Base-by-base conservation (phyloP, 2,888 invertebrate genomes). In the Gerris lacustris region DNA sequence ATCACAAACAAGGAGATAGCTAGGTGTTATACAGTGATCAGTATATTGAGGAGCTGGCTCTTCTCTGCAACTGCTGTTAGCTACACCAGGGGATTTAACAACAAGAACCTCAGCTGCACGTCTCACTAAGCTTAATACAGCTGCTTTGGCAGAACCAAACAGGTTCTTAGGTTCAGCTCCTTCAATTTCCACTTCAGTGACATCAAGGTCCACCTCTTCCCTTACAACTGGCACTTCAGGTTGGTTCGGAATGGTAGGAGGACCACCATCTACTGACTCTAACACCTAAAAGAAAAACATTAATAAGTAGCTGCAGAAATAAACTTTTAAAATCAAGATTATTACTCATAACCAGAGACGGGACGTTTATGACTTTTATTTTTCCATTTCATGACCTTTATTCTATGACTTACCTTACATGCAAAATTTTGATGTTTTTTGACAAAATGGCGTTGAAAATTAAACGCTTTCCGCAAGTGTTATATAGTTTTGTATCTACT, bases 81-180 rank as follows among this genome's bases (percentile, higher is more conserved):
- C 62, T 31, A 69, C 73, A 63, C 67, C 67, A 9, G 68, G 44
- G 18, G 62, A 67, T 78, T 83, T 83, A 73, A 91, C 91, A 2
- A 88, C 91, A 76, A 94, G 83, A 62, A 89, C 92, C 81, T 91
- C 89, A 6, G 93, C 92, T 0, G 94, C 96, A 81, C 94, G 94
- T 79, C 94, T 94, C 70, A 96, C 92, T 75, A 96, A 92, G 67
- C 91, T 92, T 79, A 95, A 87, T 66, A 96, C 95, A 0, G 92
- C 95, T 79, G 95, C 94, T 76, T 91, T 87, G 5, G 94, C 94
- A 11, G 91, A 91, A 72, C 91, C 92, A 77, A 95, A 90, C 43
- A 93, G 82, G 79, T 91, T 91, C 76, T 87, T 87, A 44, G 85
- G 81, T 15, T 85, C 82, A 11, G 44, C 86, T 86, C 44, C 84